These are phyloP conservation scores for Monopis laevigella DNA, from an alignment of 2,888 invertebrate genomes.

Conservation along the genomic window DNA sequence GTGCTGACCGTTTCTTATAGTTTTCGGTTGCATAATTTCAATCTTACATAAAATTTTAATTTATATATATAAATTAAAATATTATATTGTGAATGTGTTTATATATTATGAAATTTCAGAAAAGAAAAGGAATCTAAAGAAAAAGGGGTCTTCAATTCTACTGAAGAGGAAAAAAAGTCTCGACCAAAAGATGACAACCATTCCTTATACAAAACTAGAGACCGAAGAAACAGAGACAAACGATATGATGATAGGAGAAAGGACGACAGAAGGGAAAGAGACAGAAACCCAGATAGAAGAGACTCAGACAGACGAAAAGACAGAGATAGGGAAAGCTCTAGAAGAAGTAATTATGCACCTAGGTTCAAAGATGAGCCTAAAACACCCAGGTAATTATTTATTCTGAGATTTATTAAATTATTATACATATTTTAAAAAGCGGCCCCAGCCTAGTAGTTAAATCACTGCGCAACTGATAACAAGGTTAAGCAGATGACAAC, in stretches of 20 bases:
- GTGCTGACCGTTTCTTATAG: too few relatives aligned
- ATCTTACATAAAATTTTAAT: neutral
- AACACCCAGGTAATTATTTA: conserved; percentile 78
- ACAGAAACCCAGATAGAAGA: conserved; percentile 29
- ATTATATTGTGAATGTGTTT: neutral
- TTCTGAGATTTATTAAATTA: too few relatives aligned
- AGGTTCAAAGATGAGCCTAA: conserved; percentile 86
- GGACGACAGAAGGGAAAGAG: conserved; percentile 25
- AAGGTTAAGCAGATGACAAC: too few relatives aligned
- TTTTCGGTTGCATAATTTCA: neutral
- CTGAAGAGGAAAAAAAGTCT: conserved; percentile 64
- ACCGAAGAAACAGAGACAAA: conserved; percentile 26
- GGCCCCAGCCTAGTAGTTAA: too few relatives aligned
- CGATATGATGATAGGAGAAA: conserved; percentile 33
- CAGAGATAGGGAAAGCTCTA: conserved; percentile 48
- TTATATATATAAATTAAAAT: neutral
- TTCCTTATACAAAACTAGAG: conserved; percentile 34
- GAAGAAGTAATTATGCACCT: conserved; percentile 65
- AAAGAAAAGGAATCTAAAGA: conserved; percentile 67
- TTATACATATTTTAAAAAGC: too few relatives aligned
- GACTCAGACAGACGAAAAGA: conserved; percentile 29
- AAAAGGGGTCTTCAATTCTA: conserved; percentile 77
- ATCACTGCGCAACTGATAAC: too few relatives aligned
- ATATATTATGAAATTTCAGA: conserved; percentile 26
- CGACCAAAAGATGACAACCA: conserved; percentile 47